Base-by-base conservation (phyloP, 2,797 vertebrate genomes). In the Hephaestus fuliginosus region DNA sequence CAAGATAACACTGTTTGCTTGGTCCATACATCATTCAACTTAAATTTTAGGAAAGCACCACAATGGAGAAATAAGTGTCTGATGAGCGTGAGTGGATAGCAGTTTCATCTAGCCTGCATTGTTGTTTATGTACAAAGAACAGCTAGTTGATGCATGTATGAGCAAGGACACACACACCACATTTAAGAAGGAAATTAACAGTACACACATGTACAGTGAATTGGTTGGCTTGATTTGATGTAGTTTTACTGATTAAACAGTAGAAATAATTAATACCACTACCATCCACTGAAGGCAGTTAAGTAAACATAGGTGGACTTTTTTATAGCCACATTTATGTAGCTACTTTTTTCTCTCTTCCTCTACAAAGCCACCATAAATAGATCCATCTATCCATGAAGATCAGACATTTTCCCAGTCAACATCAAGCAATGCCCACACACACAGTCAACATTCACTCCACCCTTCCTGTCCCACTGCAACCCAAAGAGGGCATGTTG, bases 371-470 rank as follows among this genome's bases (percentile, higher is more conserved):
- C 17, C 56, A 53, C 70, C 56, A 43, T 55, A 77, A 68, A 67
- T 61, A 55, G 55, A 36, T 74, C 33, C 41, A 30, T 64, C 57
- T 69, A 58, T 74, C n/a, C 20, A 52, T 22, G n/a, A 51, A 52
- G 15, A 52, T 73, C 20, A 73, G 63, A 74, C 18, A 28, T 73
- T 63, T 68, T 82, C 46, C 68, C 25, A 44, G 43, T 74, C 64
- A 44, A 64, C 70, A 78, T 70, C 66, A 66, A 79, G 71, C 48
- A 65, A 78, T 65, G 60, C 61, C 65, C 81, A 46, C 81, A 65
- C 70, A 33, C 20, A 53, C 63, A 71, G 12, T 46, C 15, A 30
- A 51, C 30, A 41, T 57, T 14, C 28, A 63, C 65, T 58, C 79
- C 66, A 56, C 61, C 71, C 76, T 61, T 39, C 63, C 12, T 3